phyloP scores from a whole-genome alignment of 1,140 invertebrate species.

The Varroa destructor region DNA sequence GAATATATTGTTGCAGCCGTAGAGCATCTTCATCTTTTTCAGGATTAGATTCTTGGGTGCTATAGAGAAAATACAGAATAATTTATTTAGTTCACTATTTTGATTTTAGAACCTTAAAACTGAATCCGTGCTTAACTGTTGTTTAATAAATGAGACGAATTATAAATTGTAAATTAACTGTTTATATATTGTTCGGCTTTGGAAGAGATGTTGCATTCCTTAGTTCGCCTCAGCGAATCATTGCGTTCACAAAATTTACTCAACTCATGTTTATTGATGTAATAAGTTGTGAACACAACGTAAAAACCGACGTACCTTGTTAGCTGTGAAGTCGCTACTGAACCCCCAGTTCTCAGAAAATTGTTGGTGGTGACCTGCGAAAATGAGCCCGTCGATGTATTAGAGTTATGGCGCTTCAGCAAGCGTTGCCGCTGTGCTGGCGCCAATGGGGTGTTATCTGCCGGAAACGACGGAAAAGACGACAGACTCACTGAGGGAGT shows the following conservation, averaged over 20 bases:
- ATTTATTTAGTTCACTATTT: background rate
- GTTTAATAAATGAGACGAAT: background rate
- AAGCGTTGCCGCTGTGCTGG: background rate
- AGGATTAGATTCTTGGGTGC: background rate
- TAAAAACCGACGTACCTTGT: background rate
- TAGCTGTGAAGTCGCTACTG: slow-evolving; percentile 1
- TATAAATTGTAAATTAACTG: no score
- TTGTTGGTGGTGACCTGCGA: background rate
- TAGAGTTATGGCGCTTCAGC: slow-evolving; percentile 1
- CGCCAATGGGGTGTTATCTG: background rate
- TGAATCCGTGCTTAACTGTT: background rate
- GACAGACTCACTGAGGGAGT: slow-evolving; percentile 14
- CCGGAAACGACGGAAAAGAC: slow-evolving; percentile 6
- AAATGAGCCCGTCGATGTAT: slow-evolving; percentile 16
- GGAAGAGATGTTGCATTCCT: no score
- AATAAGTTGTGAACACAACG: no score
- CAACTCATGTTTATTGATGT: no score
- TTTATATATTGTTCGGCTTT: no score
- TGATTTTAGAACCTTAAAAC: background rate
- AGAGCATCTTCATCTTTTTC: slow-evolving; percentile 25
- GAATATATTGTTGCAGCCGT: slow-evolving; percentile 8
- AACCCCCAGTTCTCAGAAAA: background rate
- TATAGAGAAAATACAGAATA: background rate
- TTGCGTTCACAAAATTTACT: no score
- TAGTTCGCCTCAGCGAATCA: no score